phyloP scores from a whole-genome alignment of 2,113 vertebrate species.

The Lipotes vexillifer region DNA sequence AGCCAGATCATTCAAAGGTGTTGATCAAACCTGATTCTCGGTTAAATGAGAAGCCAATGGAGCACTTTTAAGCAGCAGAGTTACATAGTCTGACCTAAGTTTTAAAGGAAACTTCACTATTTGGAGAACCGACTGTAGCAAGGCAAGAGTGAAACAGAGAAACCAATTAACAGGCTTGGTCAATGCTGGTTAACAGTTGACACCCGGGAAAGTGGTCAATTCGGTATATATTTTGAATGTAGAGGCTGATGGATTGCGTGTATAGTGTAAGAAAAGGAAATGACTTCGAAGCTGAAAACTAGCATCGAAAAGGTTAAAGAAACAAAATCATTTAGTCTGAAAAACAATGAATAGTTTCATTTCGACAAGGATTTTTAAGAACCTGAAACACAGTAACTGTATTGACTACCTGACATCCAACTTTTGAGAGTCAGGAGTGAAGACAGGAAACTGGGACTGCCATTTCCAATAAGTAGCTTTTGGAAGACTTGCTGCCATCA shows the following conservation, averaged over 20 bases:
- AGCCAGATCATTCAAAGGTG: not conserved
- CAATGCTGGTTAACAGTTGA: not conserved
- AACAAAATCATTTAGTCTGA: not conserved
- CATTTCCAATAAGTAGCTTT: not conserved
- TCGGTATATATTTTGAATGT: not conserved
- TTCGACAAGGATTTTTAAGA: not conserved
- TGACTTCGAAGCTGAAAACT: not conserved
- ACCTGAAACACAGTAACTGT: not conserved
- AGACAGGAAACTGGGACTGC: not conserved
- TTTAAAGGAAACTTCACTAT: not conserved
- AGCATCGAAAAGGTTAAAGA: not conserved
- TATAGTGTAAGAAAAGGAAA: not conserved
- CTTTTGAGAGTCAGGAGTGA: not conserved
- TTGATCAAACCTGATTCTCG: not conserved
- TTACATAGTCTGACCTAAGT: not conserved
- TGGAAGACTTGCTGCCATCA: not conserved
- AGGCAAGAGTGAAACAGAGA: not conserved
- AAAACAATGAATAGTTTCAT: not conserved
- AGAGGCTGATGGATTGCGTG: not conserved
- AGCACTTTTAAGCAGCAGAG: not conserved
- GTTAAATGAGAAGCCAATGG: not conserved
- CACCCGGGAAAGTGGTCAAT: not conserved
- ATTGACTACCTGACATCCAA: not conserved
- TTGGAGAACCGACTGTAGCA: not conserved
- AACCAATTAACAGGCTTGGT: not conserved